Conservation (phyloP, 2,113 vertebrate species). For the Cranoglanis bouderius region DNA sequence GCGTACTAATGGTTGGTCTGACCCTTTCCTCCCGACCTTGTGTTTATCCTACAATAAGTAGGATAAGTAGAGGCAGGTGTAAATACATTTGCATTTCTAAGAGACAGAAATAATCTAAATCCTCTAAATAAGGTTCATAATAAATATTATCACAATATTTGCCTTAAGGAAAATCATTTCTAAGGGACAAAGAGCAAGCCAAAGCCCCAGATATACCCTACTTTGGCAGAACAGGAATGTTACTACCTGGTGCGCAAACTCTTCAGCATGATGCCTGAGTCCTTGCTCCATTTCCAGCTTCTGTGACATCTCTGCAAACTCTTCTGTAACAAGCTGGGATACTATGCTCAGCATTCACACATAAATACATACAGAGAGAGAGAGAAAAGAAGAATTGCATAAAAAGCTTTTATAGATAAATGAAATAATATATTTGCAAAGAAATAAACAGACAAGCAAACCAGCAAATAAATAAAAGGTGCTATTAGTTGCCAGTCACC, state of each 20-base stretch:
- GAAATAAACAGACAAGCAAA: background rate
- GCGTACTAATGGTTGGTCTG: background rate
- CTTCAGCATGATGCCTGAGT: constrained; percentile 74
- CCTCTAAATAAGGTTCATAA: background rate
- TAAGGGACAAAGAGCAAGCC: background rate
- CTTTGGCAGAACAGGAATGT: background rate
- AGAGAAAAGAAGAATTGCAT: background rate
- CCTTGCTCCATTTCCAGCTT: constrained; percentile 77
- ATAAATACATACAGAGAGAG: constrained; percentile 31
- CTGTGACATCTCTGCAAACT: constrained; percentile 74
- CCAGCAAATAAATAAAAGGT: background rate
- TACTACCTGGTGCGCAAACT: constrained; percentile 77
- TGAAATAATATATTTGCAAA: background rate
- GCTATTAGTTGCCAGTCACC: constrained; percentile 60
- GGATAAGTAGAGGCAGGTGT: constrained; percentile 3
- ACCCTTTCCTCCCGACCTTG: background rate
- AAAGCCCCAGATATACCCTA: background rate
- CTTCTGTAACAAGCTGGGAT: constrained; percentile 74
- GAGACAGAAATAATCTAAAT: background rate
- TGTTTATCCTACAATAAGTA: background rate
- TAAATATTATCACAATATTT: background rate
- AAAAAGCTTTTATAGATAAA: no score
- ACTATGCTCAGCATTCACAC: constrained; percentile 59
- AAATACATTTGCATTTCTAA: background rate
- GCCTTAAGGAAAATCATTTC: background rate